A percentile compares a stretch with the other conserved stretches of the same genome.
phyloP scores from a whole-genome alignment of 1,140 invertebrate genomes.

The Solenopsis fugax region DNA sequence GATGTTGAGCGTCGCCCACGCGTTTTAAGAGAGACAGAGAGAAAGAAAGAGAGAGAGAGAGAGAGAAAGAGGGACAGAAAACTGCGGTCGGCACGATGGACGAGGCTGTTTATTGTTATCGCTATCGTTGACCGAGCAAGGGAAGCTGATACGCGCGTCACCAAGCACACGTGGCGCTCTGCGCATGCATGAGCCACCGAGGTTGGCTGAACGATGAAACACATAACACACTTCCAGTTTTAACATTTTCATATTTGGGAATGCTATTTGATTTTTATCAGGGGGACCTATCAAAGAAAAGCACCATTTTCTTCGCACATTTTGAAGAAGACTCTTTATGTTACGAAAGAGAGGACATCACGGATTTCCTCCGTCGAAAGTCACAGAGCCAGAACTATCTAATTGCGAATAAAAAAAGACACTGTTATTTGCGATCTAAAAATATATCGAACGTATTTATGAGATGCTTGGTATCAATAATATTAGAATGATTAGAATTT shows the following conservation, averaged over 20 bases:
- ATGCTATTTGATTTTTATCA: not conserved
- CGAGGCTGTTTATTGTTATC: slow-evolving; percentile 78
- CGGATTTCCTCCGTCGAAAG: not conserved
- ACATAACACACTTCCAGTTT: not conserved
- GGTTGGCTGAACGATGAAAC: not conserved
- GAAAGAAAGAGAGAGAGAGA: slow-evolving; percentile 27
- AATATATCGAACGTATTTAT: not conserved
- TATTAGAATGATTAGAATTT: not conserved
- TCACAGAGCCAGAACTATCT: not conserved
- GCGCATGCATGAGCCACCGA: slow-evolving; percentile 9
- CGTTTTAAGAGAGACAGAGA: slow-evolving; percentile 62
- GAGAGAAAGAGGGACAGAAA: slow-evolving; percentile 60
- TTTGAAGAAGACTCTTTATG: not conserved
- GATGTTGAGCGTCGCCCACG: slow-evolving; percentile 83
- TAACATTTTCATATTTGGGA: not conserved
- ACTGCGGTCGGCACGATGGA: slow-evolving; percentile 65
- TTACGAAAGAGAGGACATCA: not conserved
- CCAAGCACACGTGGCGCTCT: slow-evolving; percentile 54
- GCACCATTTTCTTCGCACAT: not conserved
- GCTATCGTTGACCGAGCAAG: slow-evolving; percentile 74
- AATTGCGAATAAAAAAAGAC: not conserved
- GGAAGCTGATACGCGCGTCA: slow-evolving; percentile 79
- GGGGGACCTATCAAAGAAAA: not conserved
- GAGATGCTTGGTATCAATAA: not conserved
- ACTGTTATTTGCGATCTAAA: not conserved